Evolutionary conservation across 2,888 invertebrate genomes (phyloP), one percentile per base, ranked within the genome.

Genomic region (Meandrusa payeni): DNA sequence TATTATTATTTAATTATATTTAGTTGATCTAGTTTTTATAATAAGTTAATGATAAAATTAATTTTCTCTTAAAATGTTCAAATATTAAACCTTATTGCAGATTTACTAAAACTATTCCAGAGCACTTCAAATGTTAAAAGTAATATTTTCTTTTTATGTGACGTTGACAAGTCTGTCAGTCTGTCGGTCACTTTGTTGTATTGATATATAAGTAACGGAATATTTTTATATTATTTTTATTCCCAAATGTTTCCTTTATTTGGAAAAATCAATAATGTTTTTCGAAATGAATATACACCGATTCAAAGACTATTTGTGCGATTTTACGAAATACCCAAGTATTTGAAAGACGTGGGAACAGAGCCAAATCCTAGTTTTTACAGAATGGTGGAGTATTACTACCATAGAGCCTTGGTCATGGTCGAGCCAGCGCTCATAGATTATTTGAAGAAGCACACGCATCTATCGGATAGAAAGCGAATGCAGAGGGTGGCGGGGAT

Each of bases 361-460:
- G 76, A 75, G 0, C 61, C 68, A 0, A 62, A 91, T 54, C 91
- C 91, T 0, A 83, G 81, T 20, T 91, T 91, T 61, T 89, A 73
- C 57, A 72, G 83, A 44, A 92, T 92, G 91, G 92, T 94, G 13
- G 92, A 93, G 57, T 91, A 89, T 61, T 93, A 90, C 71, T 93
- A 91, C 64, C 92, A 93, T 64, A 82, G 85, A 46, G 93, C 93
- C 1, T 86, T 91, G 26, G 61, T 61, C 1, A 68, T 85, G 0
- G 73, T 76, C 19, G 90, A 91, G 57, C 89, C 90, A 0, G 72
- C 89, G 10, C 71, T 92, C 1, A 57, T 83, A 0, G 89, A 90
- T 1, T 76, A 90, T 33, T 74, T 74, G 41, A 78, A 64, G 55
- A 89, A 79, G 54, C 71, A 85, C 52, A 62, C 73, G 2, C 72